Evolutionary conservation across 2,113 vertebrate species (phyloP), one percentile per base, ranked within the genome.

Genomic region (Neofelis nebulosa): DNA sequence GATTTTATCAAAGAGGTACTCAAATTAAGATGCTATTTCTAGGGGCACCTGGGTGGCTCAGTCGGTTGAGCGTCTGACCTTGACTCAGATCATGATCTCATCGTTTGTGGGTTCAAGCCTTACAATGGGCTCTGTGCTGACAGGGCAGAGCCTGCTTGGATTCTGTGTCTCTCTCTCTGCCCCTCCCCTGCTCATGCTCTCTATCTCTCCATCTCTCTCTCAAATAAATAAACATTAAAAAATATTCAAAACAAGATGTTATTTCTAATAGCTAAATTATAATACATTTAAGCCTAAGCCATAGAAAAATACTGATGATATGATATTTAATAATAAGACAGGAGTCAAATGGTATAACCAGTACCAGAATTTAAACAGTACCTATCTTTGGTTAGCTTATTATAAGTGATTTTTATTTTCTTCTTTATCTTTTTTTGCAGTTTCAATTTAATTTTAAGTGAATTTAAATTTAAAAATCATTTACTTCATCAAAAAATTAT

Each of bases 181-280:
- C 21, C 3, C 21, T 61, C 8, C 21, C 21, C 57, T 61, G 7
- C 57, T 61, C 57, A 23, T 61, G 57, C 21, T 61, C 57, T 61
- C 57, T n/a, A n/a, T 61, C 21, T 57, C 55, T 45, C 45, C 45
- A 45, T 45, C 45, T 61, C 21, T 61, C 55, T 57, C 55, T 21
- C 5, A 57, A 57, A 57, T 55, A 55, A 55, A 55, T 57, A 7
- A 25, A 61, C 21, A 23, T 61, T 61, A 23, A 61, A 61, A 61
- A 23, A 45, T 21, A 8, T 9, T 61, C 9, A 3, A 23, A 61
- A 25, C 23, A 93, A 69, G 14, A 15, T 73, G 5, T 33, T 78
- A 68, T 68, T 85, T 96, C 33, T 93, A 92, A 55, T n/a, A 92
- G 23, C 31, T 92, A 89, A 92, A 79, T 91, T 79, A 41, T 89